These are phyloP conservation scores for Ericerus pela DNA, from an alignment of 1,140 invertebrate species.

Conservation along the genomic window DNA sequence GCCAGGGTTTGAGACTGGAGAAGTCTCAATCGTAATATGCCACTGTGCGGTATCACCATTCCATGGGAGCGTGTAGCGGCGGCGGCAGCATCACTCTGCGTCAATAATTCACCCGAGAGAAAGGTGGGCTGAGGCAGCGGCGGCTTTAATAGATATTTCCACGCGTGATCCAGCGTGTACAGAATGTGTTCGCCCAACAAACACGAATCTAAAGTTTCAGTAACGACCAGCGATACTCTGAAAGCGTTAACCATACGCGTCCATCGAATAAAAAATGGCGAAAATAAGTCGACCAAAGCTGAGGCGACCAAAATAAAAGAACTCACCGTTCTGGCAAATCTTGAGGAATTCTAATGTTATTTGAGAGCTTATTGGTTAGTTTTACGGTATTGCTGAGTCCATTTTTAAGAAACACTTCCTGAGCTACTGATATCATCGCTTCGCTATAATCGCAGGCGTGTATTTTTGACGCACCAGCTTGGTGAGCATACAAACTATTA, in stretches of 20 bases:
- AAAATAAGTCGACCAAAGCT: background rate
- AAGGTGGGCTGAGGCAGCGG: background rate
- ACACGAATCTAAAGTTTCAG: slow-evolving; percentile 63
- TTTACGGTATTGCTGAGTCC: slow-evolving; percentile 28
- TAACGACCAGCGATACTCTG: slow-evolving; percentile 46
- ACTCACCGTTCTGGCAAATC: slow-evolving; percentile 38
- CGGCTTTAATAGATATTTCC: slow-evolving; percentile 38
- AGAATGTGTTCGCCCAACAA: slow-evolving; percentile 58
- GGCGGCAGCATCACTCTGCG: background rate
- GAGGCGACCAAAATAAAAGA: background rate
- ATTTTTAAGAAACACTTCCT: slow-evolving; percentile 39
- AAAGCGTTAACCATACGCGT: slow-evolving; percentile 16
- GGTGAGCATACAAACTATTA: slow-evolving; percentile 44
- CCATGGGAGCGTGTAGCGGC: slow-evolving; percentile 23
- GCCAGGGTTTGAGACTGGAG: slow-evolving; percentile 33
- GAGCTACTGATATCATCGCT: slow-evolving; percentile 43
- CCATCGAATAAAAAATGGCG: no score
- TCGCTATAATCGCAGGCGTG: slow-evolving; percentile 50
- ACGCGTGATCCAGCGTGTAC: slow-evolving; percentile 49
- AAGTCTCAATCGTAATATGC: slow-evolving; percentile 45
- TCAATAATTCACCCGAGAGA: no score
- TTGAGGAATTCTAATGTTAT: slow-evolving; percentile 34
- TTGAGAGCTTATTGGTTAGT: slow-evolving; percentile 38
- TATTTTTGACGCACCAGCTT: slow-evolving; percentile 38
- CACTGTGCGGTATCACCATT: slow-evolving; percentile 44